Conservation (phyloP, 2,113 vertebrate species). For the Pristiophorus japonicus region DNA sequence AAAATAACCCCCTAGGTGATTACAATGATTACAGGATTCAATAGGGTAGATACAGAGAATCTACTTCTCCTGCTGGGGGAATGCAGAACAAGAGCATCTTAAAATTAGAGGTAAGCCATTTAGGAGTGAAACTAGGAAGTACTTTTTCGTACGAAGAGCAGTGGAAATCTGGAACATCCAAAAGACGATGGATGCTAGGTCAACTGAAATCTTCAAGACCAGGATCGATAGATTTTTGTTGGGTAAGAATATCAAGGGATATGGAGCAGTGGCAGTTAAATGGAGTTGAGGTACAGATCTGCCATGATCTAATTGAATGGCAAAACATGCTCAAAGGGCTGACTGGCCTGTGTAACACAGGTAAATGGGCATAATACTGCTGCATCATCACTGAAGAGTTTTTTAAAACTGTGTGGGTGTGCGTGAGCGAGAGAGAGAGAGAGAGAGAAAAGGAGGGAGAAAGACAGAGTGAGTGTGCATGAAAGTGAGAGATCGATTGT, state of each 20-base stretch:
- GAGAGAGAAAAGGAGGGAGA: background rate
- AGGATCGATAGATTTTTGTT: background rate
- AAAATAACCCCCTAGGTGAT: background rate
- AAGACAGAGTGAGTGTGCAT: background rate
- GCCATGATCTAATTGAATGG: background rate
- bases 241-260: background rate
- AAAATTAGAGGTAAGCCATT: background rate
- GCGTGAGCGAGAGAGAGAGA: too few relatives aligned
- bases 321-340: background rate
- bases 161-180: background rate
- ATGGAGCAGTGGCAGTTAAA: background rate
- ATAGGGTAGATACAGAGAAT: background rate
- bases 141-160: background rate
- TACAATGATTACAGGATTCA: background rate
- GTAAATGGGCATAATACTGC: background rate
- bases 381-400: background rate
- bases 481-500: too few relatives aligned
- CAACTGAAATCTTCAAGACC: background rate
- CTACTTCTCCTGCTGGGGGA: background rate
- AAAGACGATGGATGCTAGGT: background rate
- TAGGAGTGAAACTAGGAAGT: background rate
- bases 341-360: background rate
- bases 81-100: background rate
- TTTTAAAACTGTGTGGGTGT: background rate
- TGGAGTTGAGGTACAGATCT: background rate